Base-by-base conservation (phyloP, 2,888 invertebrate genomes). In the Standfussiana lucernea region DNA sequence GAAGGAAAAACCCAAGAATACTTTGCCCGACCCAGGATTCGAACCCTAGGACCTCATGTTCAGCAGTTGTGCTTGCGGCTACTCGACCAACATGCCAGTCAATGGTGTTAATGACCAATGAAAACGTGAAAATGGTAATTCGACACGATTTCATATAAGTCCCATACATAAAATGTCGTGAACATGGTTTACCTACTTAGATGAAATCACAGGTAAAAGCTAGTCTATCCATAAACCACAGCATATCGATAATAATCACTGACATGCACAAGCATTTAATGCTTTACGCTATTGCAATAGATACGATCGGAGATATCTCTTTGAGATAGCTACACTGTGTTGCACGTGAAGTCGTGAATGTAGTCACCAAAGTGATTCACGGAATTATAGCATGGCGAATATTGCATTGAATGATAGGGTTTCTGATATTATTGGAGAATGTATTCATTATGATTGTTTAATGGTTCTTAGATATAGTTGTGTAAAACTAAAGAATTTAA, bases 301-400 rank as follows among this genome's bases (percentile, higher is more conserved):
- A 67, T 37, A 53, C 24, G 10, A 65, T 59, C 24, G 64, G 24
- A 3, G 64, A 72, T 70, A 56, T 59, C 47, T 84, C 66, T 61
- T 74, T 66, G 69, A 47, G 80, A 70, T 67, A 69, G 35, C 47
- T 32, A 53, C 37, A 75, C 47, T 66, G 61, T 53, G 15, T 84
- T 69, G 53, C 69, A 35, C 15, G 56, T 53, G 40, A 74, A 80
- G 65, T 28, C 15, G 56, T 53, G 40, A 74, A 80, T 74, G 45
- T 56, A 40, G 5, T 69, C 32, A 24, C 10, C 15, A 42, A 68
- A 50, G 21, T 72, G 69, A 70, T 67, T 66, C 68, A 70, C n/a
- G 32, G 24, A 62, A 70, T 50, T 24, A 70, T 56, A 35, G 56
- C 59, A 21, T 28, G n/a, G 66, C 28, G 47, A 42, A 67, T 68